Base-by-base conservation (phyloP, 2,888 invertebrate species). In the Aethes cnicana region DNA sequence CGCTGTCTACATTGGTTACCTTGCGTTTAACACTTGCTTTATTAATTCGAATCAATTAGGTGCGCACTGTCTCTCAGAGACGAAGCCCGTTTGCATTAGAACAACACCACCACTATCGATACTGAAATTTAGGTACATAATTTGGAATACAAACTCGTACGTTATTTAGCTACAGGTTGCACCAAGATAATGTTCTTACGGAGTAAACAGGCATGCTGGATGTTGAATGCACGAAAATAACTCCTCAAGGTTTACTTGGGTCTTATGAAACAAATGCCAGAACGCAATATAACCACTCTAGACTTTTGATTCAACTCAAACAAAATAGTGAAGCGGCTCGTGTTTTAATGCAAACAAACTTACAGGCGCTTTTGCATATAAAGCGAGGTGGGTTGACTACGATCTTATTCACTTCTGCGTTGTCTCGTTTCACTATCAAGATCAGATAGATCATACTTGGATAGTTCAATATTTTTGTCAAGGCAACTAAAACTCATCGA, bases 281-380 rank as follows among this genome's bases (percentile, higher is more conserved):
- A 89, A 89, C 89, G 89, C 89, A 89, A 89, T 86, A 85, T 87
- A 89, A 89, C 89, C 88, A 86, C 77, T 86, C 82, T 85, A 87
- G 86, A 87, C 84, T 82, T 70, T 73, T 78, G 66, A 52, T 44
- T 52, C 50, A 86, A 89, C 81, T 87, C 75, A 89, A 89, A 89
- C 72, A 88, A 89, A 89, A 89, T 84, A 84, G 85, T 88, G 81
- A 89, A 89, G 89, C 89, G 89, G 87, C 87, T 87, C 81, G 89
- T 89, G 89, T 89, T 89, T 84, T 88, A 89, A 89, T 89, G 89
- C 89, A 89, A 89, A 89, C 88, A 89, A 89, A 89, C 88, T 88
- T 87, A 82, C 85, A 89, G 89, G 89, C 89, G 86, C 88, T 81
- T 86, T 89, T 89, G 89, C 89, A 88, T 89, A 89, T 88, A 81